A percentile compares a stretch with the other conserved stretches of the same genome.
Conservation (phyloP, 2,888 invertebrate species). For the Plebejus melissa region DNA sequence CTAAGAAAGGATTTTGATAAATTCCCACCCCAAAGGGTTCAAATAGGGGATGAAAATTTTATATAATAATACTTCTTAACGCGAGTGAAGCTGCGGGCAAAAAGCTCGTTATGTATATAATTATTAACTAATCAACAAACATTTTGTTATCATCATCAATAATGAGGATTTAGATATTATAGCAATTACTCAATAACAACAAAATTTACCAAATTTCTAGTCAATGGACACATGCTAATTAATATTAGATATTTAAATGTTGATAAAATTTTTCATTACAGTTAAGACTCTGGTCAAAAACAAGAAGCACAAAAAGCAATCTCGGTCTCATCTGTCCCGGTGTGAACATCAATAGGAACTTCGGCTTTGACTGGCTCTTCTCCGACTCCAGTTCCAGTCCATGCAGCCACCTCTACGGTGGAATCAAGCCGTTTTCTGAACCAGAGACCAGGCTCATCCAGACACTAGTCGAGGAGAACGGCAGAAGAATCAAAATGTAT, state of each 20-base stretch:
- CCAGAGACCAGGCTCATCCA: conserved; percentile 80
- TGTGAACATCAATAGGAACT: conserved; percentile 88
- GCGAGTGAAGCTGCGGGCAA: too few relatives aligned
- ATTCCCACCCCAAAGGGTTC: too few relatives aligned
- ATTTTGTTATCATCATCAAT: background rate
- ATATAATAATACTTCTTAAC: too few relatives aligned
- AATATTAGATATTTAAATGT: background rate
- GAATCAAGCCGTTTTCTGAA: conserved; percentile 81
- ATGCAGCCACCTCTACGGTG: conserved; percentile 82
- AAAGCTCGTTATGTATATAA: too few relatives aligned
- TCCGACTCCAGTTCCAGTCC: conserved; percentile 78
- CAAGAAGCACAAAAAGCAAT: conserved; percentile 67
- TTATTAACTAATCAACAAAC: background rate
- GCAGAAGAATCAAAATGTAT: conserved; percentile 78
- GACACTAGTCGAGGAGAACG: conserved; percentile 72
- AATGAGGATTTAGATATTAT: background rate
- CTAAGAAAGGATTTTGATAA: too few relatives aligned
- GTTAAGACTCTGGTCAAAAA: conserved; percentile 84
- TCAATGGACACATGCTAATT: background rate
- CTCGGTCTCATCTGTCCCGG: conserved; percentile 78
- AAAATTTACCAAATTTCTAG: background rate
- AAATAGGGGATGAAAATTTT: too few relatives aligned
- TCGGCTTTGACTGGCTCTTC: conserved; percentile 83
- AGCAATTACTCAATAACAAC: background rate
- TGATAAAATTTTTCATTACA: conserved; percentile 46